Conservation (phyloP, 2,888 invertebrate species). For the Amphipyra tragopoginis region DNA sequence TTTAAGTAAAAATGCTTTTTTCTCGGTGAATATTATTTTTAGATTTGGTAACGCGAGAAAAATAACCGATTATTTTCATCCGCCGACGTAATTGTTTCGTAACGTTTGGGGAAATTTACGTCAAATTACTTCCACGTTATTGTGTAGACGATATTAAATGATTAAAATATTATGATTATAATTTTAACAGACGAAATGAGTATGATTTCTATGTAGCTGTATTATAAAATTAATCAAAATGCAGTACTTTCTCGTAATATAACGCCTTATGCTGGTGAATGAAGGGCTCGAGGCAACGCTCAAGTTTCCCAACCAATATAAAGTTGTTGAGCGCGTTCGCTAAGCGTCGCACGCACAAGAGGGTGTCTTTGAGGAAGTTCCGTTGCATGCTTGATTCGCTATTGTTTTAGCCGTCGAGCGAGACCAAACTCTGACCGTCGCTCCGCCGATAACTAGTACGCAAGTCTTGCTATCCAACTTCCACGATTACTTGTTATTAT, state of each 20-base stretch:
- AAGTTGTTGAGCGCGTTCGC: slow-evolving; percentile 82
- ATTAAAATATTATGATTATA: slow-evolving; percentile 34
- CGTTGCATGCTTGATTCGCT: slow-evolving; percentile 88
- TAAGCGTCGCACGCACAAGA: slow-evolving; percentile 86
- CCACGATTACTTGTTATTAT: slow-evolving; percentile 83
- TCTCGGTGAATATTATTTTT: slow-evolving; percentile 71
- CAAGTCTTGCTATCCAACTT: slow-evolving; percentile 79
- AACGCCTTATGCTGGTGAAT: slow-evolving; percentile 55
- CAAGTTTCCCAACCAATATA: slow-evolving; percentile 87
- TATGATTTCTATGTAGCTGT: slow-evolving; percentile 13
- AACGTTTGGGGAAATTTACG: slow-evolving; percentile 45
- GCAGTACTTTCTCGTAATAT: slow-evolving; percentile 62
- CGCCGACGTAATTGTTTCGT: slow-evolving; percentile 54
- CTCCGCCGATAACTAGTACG: slow-evolving; percentile 73
- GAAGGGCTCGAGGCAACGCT: slow-evolving; percentile 73
- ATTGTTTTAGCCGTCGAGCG: slow-evolving; percentile 83
- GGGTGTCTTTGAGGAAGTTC: slow-evolving; percentile 87
- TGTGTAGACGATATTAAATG: slow-evolving; percentile 18
- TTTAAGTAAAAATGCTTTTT: slow-evolving; percentile 70
- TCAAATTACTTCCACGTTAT: slow-evolving; percentile 37
- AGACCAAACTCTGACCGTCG: slow-evolving; percentile 82
- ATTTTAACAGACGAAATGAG: slow-evolving; percentile 18
- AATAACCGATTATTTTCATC: slow-evolving; percentile 66
- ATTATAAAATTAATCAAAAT: slow-evolving; percentile 48
- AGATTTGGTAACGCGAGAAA: slow-evolving; percentile 69